Base-by-base conservation (phyloP, 1,140 invertebrate genomes). In the Zaprionus africanus region DNA sequence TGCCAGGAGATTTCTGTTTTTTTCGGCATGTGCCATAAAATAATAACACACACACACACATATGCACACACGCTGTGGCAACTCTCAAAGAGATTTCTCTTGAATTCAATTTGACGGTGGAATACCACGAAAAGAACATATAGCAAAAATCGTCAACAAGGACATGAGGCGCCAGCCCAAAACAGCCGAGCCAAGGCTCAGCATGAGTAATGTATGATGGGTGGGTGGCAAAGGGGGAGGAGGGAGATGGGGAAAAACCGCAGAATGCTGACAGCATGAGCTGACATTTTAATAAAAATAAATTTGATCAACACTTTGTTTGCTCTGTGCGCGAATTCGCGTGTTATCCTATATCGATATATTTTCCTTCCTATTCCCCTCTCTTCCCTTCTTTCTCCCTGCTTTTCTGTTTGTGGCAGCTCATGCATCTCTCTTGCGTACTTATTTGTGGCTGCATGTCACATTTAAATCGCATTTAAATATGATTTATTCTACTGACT, bases 31-130 rank as follows among this genome's bases (percentile, higher is more conserved):
- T 75, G 59, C 65, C 74, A 87, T 88, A 82, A 88, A 87, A 88
- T 83, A 88, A 88, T 88, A 88, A 38, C n/a, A 9, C 76, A 83
- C 78, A 78, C 51, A 19, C 15, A 56, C 46, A 56, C 49, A 72
- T 28, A 61, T 43, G 46, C 49, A 68, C 57, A 53, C 53, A 22
- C 22, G 2, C 22, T 22, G 22, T 49, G 73, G 36, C 7, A 81
- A 73, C 84, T 83, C 84, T 88, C 84, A 81, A 78, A 88, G 80
- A 82, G 84, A 87, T 83, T 87, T 88, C 71, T 60, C 53, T 49
- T 80, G 84, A 87, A 88, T 87, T 88, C 80, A 87, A 88, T 87
- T 87, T 87, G 62, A 51, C n/a, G n/a, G n/a, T 46, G 41, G n/a
- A 41, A 74, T 67, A 61, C 31, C 67, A 66, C 58, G 49, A 54